These are phyloP conservation scores for Arnoldichthys spilopterus DNA, from an alignment of 2,797 vertebrate species.

Conservation along the genomic window DNA sequence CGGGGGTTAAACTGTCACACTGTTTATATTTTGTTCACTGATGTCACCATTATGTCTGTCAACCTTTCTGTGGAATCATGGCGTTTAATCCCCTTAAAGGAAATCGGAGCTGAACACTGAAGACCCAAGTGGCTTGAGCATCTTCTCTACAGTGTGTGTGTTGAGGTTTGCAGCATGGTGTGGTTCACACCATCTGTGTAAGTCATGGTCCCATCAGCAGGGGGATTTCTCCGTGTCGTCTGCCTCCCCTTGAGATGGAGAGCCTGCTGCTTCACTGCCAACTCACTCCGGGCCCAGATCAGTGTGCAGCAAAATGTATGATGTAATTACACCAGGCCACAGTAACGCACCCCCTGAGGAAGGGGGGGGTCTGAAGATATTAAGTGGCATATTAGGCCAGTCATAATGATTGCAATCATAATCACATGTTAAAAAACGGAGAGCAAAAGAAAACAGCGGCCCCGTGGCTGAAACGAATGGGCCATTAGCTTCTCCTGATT, in stretches of 20 bases:
- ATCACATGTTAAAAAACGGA: constrained; percentile 18
- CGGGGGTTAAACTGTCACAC: too few species aligned
- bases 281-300: not conserved
- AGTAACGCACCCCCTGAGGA: constrained; percentile 7
- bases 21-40: too few species aligned
- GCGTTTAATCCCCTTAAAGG: not conserved
- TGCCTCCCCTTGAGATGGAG: constrained; percentile 2
- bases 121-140: not conserved
- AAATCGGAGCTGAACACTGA: too few species aligned
- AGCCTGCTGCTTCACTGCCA: not conserved
- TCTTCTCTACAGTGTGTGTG: constrained; percentile 1
- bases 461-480: constrained; percentile 30
- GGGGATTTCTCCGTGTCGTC: not conserved
- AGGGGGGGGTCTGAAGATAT: constrained; percentile 4
- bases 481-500: constrained; percentile 53
- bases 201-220: not conserved
- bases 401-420: constrained; percentile 45
- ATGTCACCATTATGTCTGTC: not conserved
- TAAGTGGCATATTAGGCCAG: constrained; percentile 22
- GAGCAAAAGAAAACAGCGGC: constrained; percentile 22
- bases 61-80: not conserved
- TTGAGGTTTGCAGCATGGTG: not conserved
- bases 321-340: constrained; percentile 38
- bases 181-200: not conserved
- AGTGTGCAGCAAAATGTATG: constrained; percentile 38